Percentiles rank a stretch among this genome's conserved stretches.
phyloP scores from a whole-genome alignment of 1,140 invertebrate species.

The Amyelois transitella region DNA sequence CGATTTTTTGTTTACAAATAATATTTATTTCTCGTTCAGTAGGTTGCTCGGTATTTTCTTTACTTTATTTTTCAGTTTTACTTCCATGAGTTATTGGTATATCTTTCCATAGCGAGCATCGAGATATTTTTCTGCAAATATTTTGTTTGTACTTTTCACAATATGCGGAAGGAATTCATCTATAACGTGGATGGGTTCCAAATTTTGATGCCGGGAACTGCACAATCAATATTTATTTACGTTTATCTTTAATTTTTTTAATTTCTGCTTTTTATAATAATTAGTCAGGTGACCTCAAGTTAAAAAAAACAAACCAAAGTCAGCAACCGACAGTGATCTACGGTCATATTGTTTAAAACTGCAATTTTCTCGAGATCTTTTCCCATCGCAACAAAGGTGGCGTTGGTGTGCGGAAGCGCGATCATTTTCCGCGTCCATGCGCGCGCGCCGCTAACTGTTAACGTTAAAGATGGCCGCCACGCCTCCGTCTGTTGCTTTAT shows the following conservation, averaged over 20 bases:
- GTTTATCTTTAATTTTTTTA: no score
- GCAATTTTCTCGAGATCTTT: background rate
- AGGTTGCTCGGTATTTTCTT: no score
- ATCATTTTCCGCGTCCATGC: constrained; percentile 60
- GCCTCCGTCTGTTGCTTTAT: background rate
- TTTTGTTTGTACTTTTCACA: no score
- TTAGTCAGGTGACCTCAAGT: background rate
- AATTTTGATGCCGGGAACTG: background rate
- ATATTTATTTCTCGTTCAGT: no score
- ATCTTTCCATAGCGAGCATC: no score
- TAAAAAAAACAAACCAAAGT: background rate
- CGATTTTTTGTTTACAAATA: no score
- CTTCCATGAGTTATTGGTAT: no score
- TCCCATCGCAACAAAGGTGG: constrained; percentile 16
- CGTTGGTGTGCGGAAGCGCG: constrained; percentile 32
- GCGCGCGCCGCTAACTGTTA: constrained; percentile 38
- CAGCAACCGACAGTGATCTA: background rate
- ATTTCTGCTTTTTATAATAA: no score
- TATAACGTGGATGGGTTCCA: no score
- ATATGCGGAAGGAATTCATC: no score
- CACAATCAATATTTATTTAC: background rate
- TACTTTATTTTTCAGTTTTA: no score
- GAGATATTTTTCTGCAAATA: no score
- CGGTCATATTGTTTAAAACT: background rate
- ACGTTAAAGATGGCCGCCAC: constrained; percentile 32